Evolutionary conservation across 2,797 vertebrate species (phyloP), one percentile per base, ranked within the genome.

Genomic region (Myripristis jacobus): DNA sequence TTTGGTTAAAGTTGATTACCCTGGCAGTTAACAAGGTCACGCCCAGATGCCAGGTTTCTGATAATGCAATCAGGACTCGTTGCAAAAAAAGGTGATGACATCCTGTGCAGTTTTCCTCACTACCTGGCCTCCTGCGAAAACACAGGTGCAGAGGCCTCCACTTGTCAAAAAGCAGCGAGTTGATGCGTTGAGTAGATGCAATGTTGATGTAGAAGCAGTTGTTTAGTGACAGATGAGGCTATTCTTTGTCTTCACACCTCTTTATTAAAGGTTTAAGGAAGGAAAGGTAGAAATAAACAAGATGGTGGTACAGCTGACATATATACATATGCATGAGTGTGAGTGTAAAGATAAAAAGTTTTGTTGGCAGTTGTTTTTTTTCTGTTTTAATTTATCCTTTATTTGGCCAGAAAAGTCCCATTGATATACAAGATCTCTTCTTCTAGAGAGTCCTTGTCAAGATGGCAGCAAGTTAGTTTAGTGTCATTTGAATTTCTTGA

Each of bases 1-100:
- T 95, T 96, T 98, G 97, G 96, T 98, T 98, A 97, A 98, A 98
- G 97, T 98, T 98, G 97, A 99, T 99, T 98, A 98, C 96, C 96
- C 97, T 97, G 97, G 96, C 96, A 99, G 97, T 98, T 99, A 98
- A 98, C 97, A 98, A 98, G 98, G 98, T 99, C 98, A 98, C 96
- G 95, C 96, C 96, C 98, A 98, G 96, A 98, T 98, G 97, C 96
- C 96, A 98, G 96, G 95, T 96, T 97, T 97, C 95, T 98, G 96
- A 99, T 99, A 98, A 98, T 98, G 95, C 96, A 96, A 97, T 98
- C 96, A 98, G 95, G 95, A 97, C 82, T 87, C 44, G 64, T 78
- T 82, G 79, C 10, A 94, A 94, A 34, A 47, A 88, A 89, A 91
- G 90, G 90, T 92, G 90, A 91, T 92, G 89, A 92, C 92, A 90